Base-by-base conservation (phyloP, 2,888 invertebrate species). In the Lepetodrilus schrolli region DNA sequence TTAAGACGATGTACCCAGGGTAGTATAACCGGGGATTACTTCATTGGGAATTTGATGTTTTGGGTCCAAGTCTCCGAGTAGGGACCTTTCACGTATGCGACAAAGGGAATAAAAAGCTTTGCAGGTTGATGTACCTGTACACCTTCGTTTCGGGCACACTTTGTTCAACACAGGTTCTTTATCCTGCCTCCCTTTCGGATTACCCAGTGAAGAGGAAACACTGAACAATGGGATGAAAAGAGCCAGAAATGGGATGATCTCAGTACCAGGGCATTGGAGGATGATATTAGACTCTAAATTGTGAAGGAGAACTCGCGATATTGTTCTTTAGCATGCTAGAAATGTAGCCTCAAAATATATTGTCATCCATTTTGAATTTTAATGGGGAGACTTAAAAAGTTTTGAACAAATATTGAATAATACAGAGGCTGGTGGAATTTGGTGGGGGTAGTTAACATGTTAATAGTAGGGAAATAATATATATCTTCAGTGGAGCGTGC, bases 141-240 rank as follows among this genome's bases (percentile, higher is more conserved):
- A 58, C 26, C 58, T 58, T 34, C 58, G 30, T 17, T 58, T 30
- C 26, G 30, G 30, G 26, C 17, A 58, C 17, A 1, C 34, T 13
- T 58, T 58, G 58, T 58, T 17, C 26, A 30, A 5, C 17, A 17
- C 23, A 30, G 34, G n/a, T 58, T 58, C 58, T 58, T 58, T 21
- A 58, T 58, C 34, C 34, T 58, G 30, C 58, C 26, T 58, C 58
- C 58, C 58, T 58, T 58, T 58, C 10, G 58, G 58, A 58, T 17
- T 30, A 26, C 17, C 17, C 58, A 58, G 8, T 58, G 58, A 30
- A 58, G 58, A 58, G 58, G 58, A 58, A 58, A 58, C 30, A 2
- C n/a, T 17, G 30, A 34, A 58, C 17, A 58, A 58, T 26, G 34
- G 34, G 58, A 58, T 34, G 58, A 58, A 58, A 26, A 30, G 30